Percentiles rank a stretch among this genome's conserved stretches.
phyloP scores from a whole-genome alignment of 1,140 invertebrate species.

The Lordiphosa collinella region DNA sequence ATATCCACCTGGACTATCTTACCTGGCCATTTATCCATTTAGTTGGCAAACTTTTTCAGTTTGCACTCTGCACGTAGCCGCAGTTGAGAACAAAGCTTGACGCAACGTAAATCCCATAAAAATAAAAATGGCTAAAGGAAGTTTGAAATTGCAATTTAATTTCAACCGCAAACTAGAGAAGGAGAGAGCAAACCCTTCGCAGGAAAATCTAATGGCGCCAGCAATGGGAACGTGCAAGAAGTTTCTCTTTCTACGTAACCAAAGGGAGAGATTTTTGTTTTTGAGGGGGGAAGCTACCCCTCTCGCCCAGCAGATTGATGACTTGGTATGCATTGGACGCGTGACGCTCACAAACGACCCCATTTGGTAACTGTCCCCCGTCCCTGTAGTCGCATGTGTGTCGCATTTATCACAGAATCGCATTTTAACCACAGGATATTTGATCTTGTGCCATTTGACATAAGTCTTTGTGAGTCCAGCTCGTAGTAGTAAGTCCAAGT shows the following conservation, averaged over 20 bases:
- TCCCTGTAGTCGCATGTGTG: constrained; percentile 38
- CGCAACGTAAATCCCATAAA: constrained; percentile 65
- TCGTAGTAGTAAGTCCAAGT: background rate
- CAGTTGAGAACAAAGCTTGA: constrained; percentile 42
- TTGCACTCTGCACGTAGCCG: constrained; percentile 65
- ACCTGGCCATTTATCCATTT: constrained; percentile 52
- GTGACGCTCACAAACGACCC: constrained; percentile 23
- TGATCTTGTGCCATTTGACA: constrained; percentile 76
- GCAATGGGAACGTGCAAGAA: no score
- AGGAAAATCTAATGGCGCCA: constrained; percentile 5
- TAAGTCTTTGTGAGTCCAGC: constrained; percentile 42
- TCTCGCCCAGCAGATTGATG: background rate
- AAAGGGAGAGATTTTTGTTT: no score
- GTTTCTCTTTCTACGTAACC: no score
- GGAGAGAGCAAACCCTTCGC: constrained; percentile 15
- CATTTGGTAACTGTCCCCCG: constrained; percentile 24
- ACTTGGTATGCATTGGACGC: constrained; percentile 20
- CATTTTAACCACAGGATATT: constrained; percentile 76
- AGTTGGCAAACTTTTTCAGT: constrained; percentile 11
- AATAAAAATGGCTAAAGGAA: constrained; percentile 63
- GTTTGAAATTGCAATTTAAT: constrained; percentile 76
- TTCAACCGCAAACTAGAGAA: constrained; percentile 62
- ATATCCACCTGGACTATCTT: constrained; percentile 27
- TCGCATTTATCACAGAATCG: constrained; percentile 74
- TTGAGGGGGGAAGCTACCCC: no score